phyloP scores from a whole-genome alignment of 2,113 vertebrate genomes.

The Lichenostomus cassidix region DNA sequence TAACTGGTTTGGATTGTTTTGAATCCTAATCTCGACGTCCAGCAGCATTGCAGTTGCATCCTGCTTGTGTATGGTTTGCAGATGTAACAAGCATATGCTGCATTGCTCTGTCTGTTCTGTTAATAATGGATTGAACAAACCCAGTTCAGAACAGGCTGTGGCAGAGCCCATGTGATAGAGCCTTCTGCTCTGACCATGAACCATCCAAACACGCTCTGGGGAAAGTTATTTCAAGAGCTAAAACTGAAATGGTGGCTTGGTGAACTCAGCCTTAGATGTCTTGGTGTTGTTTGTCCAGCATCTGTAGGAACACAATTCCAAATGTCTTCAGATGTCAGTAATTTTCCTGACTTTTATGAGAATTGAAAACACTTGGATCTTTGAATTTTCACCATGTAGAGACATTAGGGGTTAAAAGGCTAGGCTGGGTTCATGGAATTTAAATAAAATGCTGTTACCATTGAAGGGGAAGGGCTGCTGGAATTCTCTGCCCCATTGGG shows the following conservation, averaged over 20 bases:
- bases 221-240: background rate
- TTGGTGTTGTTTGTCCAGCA: background rate
- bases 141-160: background rate
- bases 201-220: background rate
- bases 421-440: background rate
- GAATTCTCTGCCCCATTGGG: background rate
- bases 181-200: slow-evolving; percentile 32
- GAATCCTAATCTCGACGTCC: background rate
- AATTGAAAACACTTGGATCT: background rate
- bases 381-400: background rate
- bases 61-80: background rate
- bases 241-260: background rate
- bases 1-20: background rate
- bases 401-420: background rate
- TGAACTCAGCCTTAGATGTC: background rate
- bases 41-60: background rate
- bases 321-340: background rate
- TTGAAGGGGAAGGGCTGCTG: background rate
- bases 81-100: slow-evolving; percentile 31
- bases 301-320: background rate
- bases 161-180: background rate
- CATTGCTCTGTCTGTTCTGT: background rate
- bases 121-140: background rate
- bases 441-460: background rate
- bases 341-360: background rate